Conservation (phyloP, 2,113 vertebrate genomes). For the Cinclus cinclus region DNA sequence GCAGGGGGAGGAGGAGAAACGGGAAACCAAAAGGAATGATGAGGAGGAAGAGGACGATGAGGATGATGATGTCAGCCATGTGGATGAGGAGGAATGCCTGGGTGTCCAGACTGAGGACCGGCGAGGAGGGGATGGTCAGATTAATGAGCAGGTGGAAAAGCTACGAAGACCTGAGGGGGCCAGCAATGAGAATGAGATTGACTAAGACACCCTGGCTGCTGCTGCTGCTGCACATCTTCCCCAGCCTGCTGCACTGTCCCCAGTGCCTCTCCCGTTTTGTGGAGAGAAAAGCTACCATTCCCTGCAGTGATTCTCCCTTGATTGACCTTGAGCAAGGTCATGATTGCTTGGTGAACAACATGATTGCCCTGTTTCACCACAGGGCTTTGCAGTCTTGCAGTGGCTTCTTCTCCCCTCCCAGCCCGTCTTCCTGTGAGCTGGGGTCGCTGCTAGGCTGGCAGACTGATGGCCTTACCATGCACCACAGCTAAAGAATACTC, state of each 20-base stretch:
- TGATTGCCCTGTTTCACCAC: not conserved
- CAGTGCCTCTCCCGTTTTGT: conserved; percentile 4
- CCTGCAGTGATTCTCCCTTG: conserved; percentile 37
- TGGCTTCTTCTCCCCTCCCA: not conserved
- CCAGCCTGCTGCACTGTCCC: not conserved
- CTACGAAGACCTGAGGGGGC: conserved; percentile 91
- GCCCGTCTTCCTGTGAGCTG: not conserved
- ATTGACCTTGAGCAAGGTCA: not conserved
- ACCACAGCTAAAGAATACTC: not conserved
- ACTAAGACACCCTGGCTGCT: conserved; percentile 74
- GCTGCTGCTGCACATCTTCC: conserved; percentile 18
- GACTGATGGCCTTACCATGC: conserved; percentile 28
- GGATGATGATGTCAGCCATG: conserved; percentile 79
- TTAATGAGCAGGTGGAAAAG: conserved; percentile 96
- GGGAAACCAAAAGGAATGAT: conserved; percentile 70
- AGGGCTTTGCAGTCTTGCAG: conserved; percentile 22
- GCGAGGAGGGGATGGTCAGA: conserved; percentile 92
- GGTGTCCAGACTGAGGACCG: conserved; percentile 90
- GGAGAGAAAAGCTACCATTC: conserved; percentile 9
- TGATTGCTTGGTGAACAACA: not conserved
- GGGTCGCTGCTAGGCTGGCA: conserved; percentile 34
- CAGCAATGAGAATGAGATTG: conserved; percentile 91
- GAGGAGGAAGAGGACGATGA: conserved; percentile 84
- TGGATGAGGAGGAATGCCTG: conserved; percentile 81
- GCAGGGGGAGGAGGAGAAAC: conserved; percentile 89